Evolutionary conservation across 2,888 invertebrate species (phyloP).

Genomic region (Microplitis deprimator): DNA sequence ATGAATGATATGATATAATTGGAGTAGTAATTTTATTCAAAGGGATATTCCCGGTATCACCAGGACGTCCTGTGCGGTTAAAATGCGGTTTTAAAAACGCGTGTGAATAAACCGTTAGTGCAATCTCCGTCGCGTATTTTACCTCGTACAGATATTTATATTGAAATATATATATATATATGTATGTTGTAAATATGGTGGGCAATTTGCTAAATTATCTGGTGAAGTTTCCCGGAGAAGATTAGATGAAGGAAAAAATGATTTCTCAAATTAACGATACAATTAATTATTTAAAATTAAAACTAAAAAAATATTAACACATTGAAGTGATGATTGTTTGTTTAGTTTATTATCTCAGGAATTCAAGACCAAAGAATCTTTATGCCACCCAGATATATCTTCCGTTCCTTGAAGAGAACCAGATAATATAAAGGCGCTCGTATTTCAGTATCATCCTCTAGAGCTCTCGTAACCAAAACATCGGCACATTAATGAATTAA

Average conservation of each 20-base stretch:
- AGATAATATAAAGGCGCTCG: constrained; percentile 10
- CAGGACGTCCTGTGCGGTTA: constrained; percentile 69
- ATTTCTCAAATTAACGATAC: background rate
- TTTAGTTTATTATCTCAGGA: background rate
- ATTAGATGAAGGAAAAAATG: constrained; percentile 24
- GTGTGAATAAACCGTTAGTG: constrained; percentile 49
- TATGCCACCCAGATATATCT: background rate
- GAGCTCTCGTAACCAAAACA: background rate
- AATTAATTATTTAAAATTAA: background rate
- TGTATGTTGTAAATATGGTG: constrained; percentile 22
- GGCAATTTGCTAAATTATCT: constrained; percentile 63
- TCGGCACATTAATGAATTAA: background rate
- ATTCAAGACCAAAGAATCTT: background rate
- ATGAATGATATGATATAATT: background rate
- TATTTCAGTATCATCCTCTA: constrained; percentile 17
- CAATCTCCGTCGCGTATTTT: constrained; percentile 51
- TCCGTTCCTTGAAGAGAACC: background rate
- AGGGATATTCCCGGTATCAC: constrained; percentile 57
- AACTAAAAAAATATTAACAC: too few species aligned
- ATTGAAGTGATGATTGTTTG: too few species aligned
- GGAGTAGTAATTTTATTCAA: background rate
- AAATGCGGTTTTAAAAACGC: constrained; percentile 55
- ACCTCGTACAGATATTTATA: constrained; percentile 40
- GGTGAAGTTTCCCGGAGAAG: constrained; percentile 53
- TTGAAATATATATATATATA: constrained; percentile 19